Percentiles rank a stretch among this genome's conserved stretches.
These are phyloP conservation scores for Pseudochirops cupreus DNA, from an alignment of 2,797 vertebrate species.

Conservation along the genomic window DNA sequence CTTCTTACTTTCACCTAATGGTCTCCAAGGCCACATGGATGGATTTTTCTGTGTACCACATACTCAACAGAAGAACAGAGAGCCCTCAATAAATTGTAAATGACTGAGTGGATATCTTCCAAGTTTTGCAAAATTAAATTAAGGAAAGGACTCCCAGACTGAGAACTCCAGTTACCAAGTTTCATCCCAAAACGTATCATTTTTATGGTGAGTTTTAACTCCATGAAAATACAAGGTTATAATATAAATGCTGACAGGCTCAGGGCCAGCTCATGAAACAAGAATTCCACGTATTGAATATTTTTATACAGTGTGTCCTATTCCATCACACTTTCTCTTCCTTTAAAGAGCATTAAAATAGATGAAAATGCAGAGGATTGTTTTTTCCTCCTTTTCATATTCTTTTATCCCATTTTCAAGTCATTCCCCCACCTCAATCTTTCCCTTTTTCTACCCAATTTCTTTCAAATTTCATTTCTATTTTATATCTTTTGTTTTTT, in stretches of 20 bases:
- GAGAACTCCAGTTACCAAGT: conserved; percentile 72
- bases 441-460: background rate
- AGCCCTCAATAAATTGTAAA: conserved; percentile 51
- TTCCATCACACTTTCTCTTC: conserved; percentile 56
- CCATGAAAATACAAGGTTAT: conserved; percentile 52
- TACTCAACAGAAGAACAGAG: conserved; percentile 23
- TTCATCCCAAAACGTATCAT: conserved; percentile 79
- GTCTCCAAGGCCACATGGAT: background rate
- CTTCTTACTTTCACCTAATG: background rate
- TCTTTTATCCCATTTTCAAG: conserved; percentile 2
- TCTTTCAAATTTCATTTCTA: background rate
- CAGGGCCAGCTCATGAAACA: conserved; percentile 67
- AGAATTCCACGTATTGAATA: conserved; percentile 59
- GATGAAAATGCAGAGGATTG: background rate
- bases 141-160: conserved; percentile 75
- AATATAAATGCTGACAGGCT: conserved; percentile 67
- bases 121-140: conserved; percentile 73
- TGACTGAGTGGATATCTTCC: conserved; percentile 52
- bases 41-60: background rate
- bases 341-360: conserved; percentile 47
- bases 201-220: conserved; percentile 75
- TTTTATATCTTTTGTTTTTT: background rate
- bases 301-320: conserved; percentile 55
- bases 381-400: conserved; percentile 24
- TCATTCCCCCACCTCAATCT: background rate